phyloP scores from a whole-genome alignment of 2,113 vertebrate genomes.

The Pao palembangensis region DNA sequence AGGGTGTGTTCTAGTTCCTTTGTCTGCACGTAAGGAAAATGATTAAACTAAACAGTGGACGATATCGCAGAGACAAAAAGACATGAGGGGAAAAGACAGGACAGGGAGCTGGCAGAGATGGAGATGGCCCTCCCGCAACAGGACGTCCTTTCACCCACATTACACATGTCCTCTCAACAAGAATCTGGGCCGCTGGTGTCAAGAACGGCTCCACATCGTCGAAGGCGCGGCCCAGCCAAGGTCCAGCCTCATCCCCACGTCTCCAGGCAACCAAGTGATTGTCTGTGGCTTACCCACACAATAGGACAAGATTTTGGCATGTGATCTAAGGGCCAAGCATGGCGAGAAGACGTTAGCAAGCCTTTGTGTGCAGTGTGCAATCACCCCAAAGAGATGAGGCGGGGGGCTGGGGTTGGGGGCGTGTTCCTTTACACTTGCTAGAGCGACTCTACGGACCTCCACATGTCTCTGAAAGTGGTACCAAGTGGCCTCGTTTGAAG shows the following conservation, averaged over 20 bases:
- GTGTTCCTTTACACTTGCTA: conserved; percentile 19
- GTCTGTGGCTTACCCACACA: conserved; percentile 58
- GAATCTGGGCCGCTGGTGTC: conserved; percentile 30
- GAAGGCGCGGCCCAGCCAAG: conserved; percentile 20
- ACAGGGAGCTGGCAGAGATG: conserved; percentile 54
- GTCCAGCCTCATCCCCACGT: conserved; percentile 52
- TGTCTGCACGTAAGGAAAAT: not conserved
- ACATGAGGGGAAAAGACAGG: conserved; percentile 20
- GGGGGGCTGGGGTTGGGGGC: conserved; percentile 2
- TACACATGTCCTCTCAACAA: conserved; percentile 64
- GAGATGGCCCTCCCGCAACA: conserved; percentile 62
- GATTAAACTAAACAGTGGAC: conserved; percentile 16
- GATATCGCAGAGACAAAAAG: conserved; percentile 24
- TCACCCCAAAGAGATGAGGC: conserved; percentile 34
- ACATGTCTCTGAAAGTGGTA: conserved; percentile 31
- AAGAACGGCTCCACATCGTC: conserved; percentile 38
- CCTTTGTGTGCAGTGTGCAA: conserved; percentile 41
- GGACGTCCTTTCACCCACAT: conserved; percentile 73
- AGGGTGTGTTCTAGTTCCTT: conserved; percentile 40
- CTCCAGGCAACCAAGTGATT: conserved; percentile 48
- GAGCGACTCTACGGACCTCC: conserved; percentile 26
- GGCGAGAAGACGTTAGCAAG: conserved; percentile 25
- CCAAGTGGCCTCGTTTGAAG: conserved; percentile 46
- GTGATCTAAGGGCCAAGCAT: conserved; percentile 48
- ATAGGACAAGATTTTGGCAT: conserved; percentile 62